These are phyloP conservation scores for Hanleya hanleyi DNA, from an alignment of 2,888 invertebrate species.

Conservation along the genomic window DNA sequence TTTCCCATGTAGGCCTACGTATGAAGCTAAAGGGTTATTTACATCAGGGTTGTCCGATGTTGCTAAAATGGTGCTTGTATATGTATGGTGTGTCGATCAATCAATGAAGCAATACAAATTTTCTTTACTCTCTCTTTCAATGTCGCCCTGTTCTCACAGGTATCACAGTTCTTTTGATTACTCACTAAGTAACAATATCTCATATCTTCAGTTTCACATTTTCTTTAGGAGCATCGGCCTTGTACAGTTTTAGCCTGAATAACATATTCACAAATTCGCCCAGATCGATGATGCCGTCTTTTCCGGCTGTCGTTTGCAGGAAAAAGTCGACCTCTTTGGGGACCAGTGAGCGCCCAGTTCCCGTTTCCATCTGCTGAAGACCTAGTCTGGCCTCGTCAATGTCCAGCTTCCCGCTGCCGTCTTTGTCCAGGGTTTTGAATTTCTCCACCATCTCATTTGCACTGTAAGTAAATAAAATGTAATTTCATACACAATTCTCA, in stretches of 20 bases:
- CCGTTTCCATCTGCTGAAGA: slow-evolving; percentile 57
- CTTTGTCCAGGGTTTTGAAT: slow-evolving; percentile 66
- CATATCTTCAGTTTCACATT: slow-evolving; percentile 37
- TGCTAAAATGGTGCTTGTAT: too few species aligned
- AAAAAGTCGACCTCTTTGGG: slow-evolving; percentile 71
- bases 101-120: too few species aligned
- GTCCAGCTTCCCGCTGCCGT: slow-evolving; percentile 68
- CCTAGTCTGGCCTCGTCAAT: slow-evolving; percentile 63
- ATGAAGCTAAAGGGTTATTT: too few species aligned
- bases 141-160: too few species aligned
- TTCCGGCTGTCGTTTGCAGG: slow-evolving; percentile 63
- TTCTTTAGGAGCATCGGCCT: slow-evolving; percentile 55
- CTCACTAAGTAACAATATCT: too few species aligned
- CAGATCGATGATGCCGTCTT: slow-evolving; percentile 65
- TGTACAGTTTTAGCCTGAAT: slow-evolving; percentile 65
- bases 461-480: too few species aligned
- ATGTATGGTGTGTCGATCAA: too few species aligned
- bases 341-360: slow-evolving; percentile 57
- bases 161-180: too few species aligned
- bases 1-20: too few species aligned
- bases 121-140: too few species aligned
- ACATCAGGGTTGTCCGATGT: too few species aligned
- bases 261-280: slow-evolving; percentile 67
- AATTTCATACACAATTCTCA: too few species aligned
- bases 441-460: slow-evolving; percentile 65